Percentiles rank a stretch among this genome's conserved stretches.
These are phyloP conservation scores for Sitta europaea DNA, from an alignment of 2,113 vertebrate species.

Conservation along the genomic window DNA sequence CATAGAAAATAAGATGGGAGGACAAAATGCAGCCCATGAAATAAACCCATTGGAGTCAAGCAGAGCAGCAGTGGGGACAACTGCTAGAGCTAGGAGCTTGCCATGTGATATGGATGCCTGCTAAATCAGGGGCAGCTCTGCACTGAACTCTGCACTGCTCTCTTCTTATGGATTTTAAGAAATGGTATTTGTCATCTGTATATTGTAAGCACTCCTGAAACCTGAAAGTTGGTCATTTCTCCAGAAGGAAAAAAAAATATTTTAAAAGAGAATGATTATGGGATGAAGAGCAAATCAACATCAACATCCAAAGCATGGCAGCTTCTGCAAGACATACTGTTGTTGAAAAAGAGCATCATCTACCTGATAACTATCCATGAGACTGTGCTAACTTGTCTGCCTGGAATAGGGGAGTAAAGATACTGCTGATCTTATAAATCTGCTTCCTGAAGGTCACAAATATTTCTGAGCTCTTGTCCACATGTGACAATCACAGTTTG, in stretches of 20 bases:
- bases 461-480: background rate
- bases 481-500: background rate
- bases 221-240: background rate
- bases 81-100: background rate
- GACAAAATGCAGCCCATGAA: background rate
- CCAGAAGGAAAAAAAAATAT: background rate
- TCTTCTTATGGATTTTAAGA: background rate
- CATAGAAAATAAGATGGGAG: background rate
- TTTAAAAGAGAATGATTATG: background rate
- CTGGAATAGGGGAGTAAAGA: background rate
- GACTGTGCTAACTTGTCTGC: background rate
- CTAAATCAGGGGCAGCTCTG: background rate
- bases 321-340: background rate
- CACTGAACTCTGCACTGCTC: background rate
- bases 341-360: background rate
- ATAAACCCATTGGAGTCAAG: background rate
- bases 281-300: background rate
- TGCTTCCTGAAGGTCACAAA: background rate
- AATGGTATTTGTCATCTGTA: background rate
- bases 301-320: background rate
- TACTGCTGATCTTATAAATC: background rate
- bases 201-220: background rate
- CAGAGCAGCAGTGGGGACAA: background rate
- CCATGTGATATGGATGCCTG: background rate
- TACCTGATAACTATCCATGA: background rate